Evolutionary conservation across 2,888 invertebrate genomes (phyloP), one percentile per base, ranked within the genome.

Genomic region (Ethmia dodecea): DNA sequence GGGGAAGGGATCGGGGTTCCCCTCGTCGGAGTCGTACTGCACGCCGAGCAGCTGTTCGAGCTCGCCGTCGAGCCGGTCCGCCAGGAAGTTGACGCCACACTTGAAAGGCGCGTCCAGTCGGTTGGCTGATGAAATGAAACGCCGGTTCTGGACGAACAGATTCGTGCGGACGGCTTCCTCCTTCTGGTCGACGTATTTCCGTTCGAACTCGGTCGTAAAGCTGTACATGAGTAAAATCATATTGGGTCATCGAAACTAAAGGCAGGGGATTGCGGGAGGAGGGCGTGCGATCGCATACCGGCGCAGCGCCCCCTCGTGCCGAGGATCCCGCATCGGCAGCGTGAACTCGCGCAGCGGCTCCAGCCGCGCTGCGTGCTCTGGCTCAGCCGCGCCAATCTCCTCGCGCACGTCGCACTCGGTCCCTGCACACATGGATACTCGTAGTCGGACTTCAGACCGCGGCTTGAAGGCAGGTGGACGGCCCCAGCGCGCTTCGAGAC

Each of bases 301-400:
- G 2, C 45, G 34, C 12, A 66, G 48, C 1, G 37, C 37, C 1
- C 29, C 37, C 40, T 73, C 70, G 50, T 78, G 55, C 9, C 63
- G 49, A 3, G 55, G 52, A 49, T 77, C 75, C 1, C 78, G 64
- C 6, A 39, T 43, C 8, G 65, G 53, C 52, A 68, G 36, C 2
- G 70, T 66, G 57, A 71, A 83, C 59, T 84, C 83, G 1, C 67
- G 62, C 33, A 83, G 56, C 2, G 83, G 83, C 34, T 81, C 76
- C n/a, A 79, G 66, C 5, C 55, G 60, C 8, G 64, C 59, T 11
- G 47, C 37, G 29, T 61, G 49, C 18, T 59, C 52, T 1, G 48
- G 31, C 10, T 37, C 33, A 3, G 53, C 41, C 10, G 39, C 27
- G 49, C 61, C 55, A 42, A 31, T 24, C 31, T 34, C 60, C 50